These are phyloP conservation scores for Copidosoma floridanum DNA, from an alignment of 1,140 invertebrate genomes.

Conservation along the genomic window DNA sequence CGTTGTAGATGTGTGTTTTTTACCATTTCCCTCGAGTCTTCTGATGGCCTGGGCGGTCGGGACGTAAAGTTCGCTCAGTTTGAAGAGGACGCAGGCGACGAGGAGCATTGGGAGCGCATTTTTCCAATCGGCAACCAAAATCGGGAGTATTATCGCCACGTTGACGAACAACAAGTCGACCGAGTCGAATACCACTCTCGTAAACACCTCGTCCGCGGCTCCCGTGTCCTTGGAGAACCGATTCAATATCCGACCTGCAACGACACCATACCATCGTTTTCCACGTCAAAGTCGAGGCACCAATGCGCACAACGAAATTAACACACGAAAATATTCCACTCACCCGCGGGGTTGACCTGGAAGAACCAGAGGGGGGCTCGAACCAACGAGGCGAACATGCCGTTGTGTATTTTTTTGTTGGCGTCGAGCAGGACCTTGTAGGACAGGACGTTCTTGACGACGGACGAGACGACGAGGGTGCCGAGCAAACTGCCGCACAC, in stretches of 20 bases:
- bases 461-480: not conserved
- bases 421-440: not conserved
- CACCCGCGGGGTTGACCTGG: conserved; percentile 41
- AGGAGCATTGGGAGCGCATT: conserved; percentile 14
- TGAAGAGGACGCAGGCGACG: not conserved
- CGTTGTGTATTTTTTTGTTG: conserved; percentile 60
- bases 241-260: conserved; percentile 50
- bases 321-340: not conserved
- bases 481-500: not conserved
- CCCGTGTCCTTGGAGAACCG: conserved; percentile 49
- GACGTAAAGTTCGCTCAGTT: conserved; percentile 1
- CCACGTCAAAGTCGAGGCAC: no score
- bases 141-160: conserved; percentile 1
- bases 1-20: no score
- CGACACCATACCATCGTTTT: not conserved
- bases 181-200: conserved; percentile 54
- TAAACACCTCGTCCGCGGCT: conserved; percentile 34
- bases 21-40: conserved; percentile 12
- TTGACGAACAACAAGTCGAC: conserved; percentile 35
- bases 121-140: conserved; percentile 22
- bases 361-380: conserved; percentile 58
- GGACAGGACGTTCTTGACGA: conserved; percentile 5
- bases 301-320: no score
- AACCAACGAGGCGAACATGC: conserved; percentile 60
- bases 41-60: not conserved